Percentiles rank a stretch among this genome's conserved stretches.
These are phyloP conservation scores for Actinia tenebrosa DNA, from an alignment of 64 coral and sea anemone species.

Conservation along the genomic window DNA sequence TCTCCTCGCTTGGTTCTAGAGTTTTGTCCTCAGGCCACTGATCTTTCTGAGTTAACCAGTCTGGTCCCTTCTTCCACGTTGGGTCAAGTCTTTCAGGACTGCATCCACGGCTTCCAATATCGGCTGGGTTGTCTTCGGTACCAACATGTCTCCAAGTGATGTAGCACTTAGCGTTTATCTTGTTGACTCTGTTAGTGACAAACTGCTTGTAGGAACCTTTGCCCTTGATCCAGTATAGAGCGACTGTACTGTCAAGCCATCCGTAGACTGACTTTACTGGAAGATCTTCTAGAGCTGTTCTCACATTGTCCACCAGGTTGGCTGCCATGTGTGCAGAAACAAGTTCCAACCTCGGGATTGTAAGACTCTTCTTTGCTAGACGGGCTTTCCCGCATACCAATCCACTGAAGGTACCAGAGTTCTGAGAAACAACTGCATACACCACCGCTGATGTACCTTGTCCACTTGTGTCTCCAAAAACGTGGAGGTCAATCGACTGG, in stretches of 20 bases:
- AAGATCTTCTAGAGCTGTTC: background rate
- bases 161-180: slow-evolving; percentile 18
- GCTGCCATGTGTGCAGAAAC: slow-evolving; percentile 43
- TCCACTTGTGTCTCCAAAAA: slow-evolving; percentile 43
- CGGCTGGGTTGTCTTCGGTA: slow-evolving; percentile 29
- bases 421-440: slow-evolving; percentile 43
- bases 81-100: background rate
- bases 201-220: slow-evolving; percentile 45
- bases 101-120: slow-evolving; percentile 43
- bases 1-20: slow-evolving; percentile 26
- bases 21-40: background rate
- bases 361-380: slow-evolving; percentile 39
- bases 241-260: slow-evolving; percentile 61
- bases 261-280: slow-evolving; percentile 21
- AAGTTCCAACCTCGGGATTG: slow-evolving; percentile 39
- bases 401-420: slow-evolving; percentile 2
- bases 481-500: slow-evolving; percentile 11
- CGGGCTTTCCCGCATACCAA: slow-evolving; percentile 28
- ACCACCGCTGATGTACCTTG: slow-evolving; percentile 25
- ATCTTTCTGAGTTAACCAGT: slow-evolving; percentile 16
- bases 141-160: slow-evolving; percentile 42
- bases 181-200: slow-evolving; percentile 52
- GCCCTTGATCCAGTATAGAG: slow-evolving; percentile 45
- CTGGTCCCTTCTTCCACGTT: slow-evolving; percentile 15
- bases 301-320: slow-evolving; percentile 46